A percentile compares a stretch with the other conserved stretches of the same genome.
Evolutionary conservation across 2,888 invertebrate species (phyloP).

Genomic region (Pycnomerus fuliginosus): DNA sequence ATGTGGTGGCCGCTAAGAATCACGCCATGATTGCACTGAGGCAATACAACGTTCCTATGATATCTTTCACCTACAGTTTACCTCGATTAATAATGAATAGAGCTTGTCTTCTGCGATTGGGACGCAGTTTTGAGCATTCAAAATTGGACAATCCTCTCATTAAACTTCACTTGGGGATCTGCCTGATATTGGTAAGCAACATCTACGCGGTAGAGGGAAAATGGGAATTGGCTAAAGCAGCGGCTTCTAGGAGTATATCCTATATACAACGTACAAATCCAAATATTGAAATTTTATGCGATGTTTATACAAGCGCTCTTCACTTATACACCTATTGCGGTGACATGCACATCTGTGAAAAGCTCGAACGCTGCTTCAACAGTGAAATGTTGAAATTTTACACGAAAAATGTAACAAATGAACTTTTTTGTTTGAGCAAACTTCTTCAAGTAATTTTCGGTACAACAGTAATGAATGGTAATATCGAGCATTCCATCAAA

Average conservation of each 20-base stretch:
- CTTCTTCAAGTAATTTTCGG: constrained; percentile 54
- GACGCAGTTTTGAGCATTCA: neutral
- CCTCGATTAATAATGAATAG: constrained; percentile 16
- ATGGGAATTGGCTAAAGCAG: constrained; percentile 39
- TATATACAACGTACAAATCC: constrained; percentile 51
- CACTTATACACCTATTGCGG: constrained; percentile 54
- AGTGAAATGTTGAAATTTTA: constrained; percentile 32
- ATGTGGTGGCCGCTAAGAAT: constrained; percentile 31
- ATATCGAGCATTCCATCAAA: constrained; percentile 47
- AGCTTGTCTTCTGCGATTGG: constrained; percentile 11
- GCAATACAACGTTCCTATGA: constrained; percentile 37
- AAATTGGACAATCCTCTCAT: constrained; percentile 8
- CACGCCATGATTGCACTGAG: constrained; percentile 35
- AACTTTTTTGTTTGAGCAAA: constrained; percentile 54
- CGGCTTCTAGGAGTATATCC: constrained; percentile 37
- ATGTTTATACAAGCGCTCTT: constrained; percentile 55
- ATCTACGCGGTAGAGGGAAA: constrained; percentile 35
- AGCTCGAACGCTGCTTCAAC: constrained; percentile 46
- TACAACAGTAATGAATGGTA: constrained; percentile 50
- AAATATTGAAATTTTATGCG: constrained; percentile 52
- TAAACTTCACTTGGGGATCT: constrained; percentile 30
- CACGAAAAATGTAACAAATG: constrained; percentile 50
- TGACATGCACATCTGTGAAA: constrained; percentile 47
- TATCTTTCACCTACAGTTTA: constrained; percentile 27
- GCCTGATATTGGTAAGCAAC: constrained; percentile 32